These are phyloP conservation scores for Cydia fagiglandana DNA, from an alignment of 1,140 invertebrate species.

Conservation along the genomic window DNA sequence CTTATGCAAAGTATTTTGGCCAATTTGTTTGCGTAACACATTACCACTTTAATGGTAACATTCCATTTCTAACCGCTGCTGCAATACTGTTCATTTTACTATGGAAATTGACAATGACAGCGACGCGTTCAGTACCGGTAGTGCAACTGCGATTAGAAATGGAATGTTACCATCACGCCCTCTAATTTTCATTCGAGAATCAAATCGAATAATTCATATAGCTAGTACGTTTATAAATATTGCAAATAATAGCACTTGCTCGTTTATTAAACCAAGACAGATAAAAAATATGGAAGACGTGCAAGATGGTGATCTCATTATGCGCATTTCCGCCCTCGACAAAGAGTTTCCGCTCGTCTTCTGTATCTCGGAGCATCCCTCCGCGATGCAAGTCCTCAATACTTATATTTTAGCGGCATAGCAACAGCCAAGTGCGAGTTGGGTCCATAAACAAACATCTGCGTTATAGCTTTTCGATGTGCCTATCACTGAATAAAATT, in stretches of 20 bases:
- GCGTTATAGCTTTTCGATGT: background rate
- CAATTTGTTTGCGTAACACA: too few species aligned
- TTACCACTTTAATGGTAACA: too few species aligned
- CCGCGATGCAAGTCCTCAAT: constrained; percentile 67
- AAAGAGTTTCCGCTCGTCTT: constrained; percentile 75
- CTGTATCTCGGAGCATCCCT: constrained; percentile 70
- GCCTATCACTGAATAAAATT: too few species aligned
- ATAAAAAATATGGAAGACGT: constrained; percentile 66
- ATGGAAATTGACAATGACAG: too few species aligned
- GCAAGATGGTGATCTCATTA: constrained; percentile 72
- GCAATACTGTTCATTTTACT: too few species aligned
- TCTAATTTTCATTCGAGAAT: too few species aligned
- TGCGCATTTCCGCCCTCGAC: constrained; percentile 70
- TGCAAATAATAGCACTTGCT: constrained; percentile 11
- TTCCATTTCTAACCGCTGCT: too few species aligned
- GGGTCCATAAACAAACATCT: background rate
- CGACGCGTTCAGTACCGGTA: too few species aligned
- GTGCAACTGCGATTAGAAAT: too few species aligned
- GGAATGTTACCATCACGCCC: too few species aligned
- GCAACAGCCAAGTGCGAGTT: constrained; percentile 38
- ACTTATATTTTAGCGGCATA: constrained; percentile 49
- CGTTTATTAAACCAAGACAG: constrained; percentile 46
- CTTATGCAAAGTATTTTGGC: too few species aligned
- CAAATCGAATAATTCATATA: too few species aligned
- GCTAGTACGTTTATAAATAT: background rate